phyloP scores from a whole-genome alignment of 2,888 invertebrate genomes.

The Perizoma affinitatum region DNA sequence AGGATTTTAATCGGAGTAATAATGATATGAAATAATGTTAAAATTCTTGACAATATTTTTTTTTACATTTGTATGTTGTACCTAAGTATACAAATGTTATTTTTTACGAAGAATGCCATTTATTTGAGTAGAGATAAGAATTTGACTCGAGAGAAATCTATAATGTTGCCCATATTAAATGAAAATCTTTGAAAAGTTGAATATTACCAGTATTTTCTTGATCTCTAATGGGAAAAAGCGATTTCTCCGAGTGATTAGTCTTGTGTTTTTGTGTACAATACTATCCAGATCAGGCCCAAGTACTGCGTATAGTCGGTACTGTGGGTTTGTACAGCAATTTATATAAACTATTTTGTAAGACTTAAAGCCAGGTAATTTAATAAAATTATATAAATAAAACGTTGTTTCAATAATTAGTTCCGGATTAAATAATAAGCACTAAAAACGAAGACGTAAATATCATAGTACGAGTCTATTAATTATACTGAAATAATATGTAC shows the following conservation, averaged over 20 bases:
- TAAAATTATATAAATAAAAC: constrained; percentile 43
- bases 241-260: constrained; percentile 27
- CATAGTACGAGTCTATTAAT: too few species aligned
- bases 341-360: constrained; percentile 79
- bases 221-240: constrained; percentile 30
- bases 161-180: constrained; percentile 18
- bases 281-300: constrained; percentile 4
- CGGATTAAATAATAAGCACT: too few species aligned
- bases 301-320: constrained; percentile 55
- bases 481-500: too few species aligned
- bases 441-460: too few species aligned
- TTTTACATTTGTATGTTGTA: constrained; percentile 6
- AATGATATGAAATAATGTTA: too few species aligned
- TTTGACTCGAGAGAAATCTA: constrained; percentile 17
- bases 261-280: constrained; percentile 17
- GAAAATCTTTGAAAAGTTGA: constrained; percentile 27
- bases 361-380: constrained; percentile 67
- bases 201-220: constrained; percentile 30
- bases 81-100: not conserved
- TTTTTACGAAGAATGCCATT: constrained; percentile 22
- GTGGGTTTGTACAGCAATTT: constrained; percentile 75
- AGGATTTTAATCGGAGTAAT: too few species aligned
- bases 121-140: constrained; percentile 12
- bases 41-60: too few species aligned
- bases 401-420: constrained; percentile 7